Percentiles rank a stretch among this genome's conserved stretches.
Conservation (phyloP, 2,797 vertebrate species). For the Prionace glauca region DNA sequence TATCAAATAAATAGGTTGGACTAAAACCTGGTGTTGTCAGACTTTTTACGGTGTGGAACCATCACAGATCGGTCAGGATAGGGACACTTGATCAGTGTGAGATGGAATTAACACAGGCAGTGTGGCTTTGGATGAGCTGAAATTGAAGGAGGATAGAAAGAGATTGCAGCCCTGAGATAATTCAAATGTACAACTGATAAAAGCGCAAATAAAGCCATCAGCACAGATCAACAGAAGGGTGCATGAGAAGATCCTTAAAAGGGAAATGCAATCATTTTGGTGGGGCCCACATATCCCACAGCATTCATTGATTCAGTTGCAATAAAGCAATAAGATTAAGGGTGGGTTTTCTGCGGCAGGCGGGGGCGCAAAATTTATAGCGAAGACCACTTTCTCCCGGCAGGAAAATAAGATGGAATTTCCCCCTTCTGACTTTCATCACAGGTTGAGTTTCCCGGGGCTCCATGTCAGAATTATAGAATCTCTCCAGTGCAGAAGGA, state of each 20-base stretch:
- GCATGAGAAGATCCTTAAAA: background rate
- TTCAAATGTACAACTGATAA: background rate
- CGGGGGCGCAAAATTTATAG: too few species aligned
- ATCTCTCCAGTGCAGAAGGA: too few species aligned
- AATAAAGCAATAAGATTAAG: background rate
- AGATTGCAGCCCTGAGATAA: background rate
- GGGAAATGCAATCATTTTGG: background rate
- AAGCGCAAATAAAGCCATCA: background rate
- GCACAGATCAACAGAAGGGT: background rate
- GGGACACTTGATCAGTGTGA: background rate
- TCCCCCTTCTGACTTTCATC: too few species aligned
- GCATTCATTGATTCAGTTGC: background rate
- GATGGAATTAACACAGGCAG: background rate
- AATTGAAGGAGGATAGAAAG: background rate
- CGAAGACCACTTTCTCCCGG: too few species aligned
- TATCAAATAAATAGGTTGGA: too few species aligned
- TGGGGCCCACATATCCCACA: background rate
- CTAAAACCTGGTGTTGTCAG: too few species aligned
- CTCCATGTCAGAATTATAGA: too few species aligned
- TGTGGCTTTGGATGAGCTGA: background rate
- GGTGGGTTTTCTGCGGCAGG: too few species aligned
- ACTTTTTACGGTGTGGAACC: too few species aligned
- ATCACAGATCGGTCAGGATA: background rate
- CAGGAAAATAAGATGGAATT: too few species aligned
- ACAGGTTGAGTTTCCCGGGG: too few species aligned